These are phyloP conservation scores for Pegoplata infirma DNA, from an alignment of 2,888 invertebrate genomes.

Conservation along the genomic window DNA sequence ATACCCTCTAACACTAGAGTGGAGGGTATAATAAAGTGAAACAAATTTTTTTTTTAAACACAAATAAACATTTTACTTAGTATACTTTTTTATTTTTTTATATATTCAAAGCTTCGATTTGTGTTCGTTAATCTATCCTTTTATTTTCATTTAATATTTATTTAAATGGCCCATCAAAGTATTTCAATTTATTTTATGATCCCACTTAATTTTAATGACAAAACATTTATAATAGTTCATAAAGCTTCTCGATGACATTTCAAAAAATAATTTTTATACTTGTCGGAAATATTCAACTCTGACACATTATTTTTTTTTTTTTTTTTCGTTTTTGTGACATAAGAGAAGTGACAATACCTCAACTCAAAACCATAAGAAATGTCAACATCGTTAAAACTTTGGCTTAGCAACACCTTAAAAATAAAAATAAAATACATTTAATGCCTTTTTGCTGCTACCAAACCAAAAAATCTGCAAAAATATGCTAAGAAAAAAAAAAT, in stretches of 20 bases:
- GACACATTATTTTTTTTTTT: constrained; percentile 50
- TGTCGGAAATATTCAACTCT: constrained; percentile 70
- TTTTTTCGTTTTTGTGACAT: too few relatives aligned
- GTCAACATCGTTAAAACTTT: constrained; percentile 61
- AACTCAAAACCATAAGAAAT: constrained; percentile 54
- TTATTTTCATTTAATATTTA: too few relatives aligned
- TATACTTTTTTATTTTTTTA: too few relatives aligned
- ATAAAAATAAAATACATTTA: constrained; percentile 53
- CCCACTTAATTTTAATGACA: constrained; percentile 7
- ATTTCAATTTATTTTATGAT: constrained; percentile 3
- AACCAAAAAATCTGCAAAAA: background rate
- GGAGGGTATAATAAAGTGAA: too few relatives aligned
- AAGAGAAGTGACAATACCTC: constrained; percentile 44
- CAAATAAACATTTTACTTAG: too few relatives aligned
- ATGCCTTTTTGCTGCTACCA: background rate
- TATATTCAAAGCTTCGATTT: too few relatives aligned
- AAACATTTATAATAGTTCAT: constrained; percentile 9
- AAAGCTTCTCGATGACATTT: constrained; percentile 48
- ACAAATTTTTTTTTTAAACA: too few relatives aligned
- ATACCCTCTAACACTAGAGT: too few relatives aligned
- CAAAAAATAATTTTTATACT: constrained; percentile 58
- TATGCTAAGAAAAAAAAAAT: too few relatives aligned
- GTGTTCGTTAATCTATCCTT: too few relatives aligned
- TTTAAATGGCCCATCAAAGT: background rate
- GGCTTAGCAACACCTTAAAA: constrained; percentile 65